Evolutionary conservation across 2,797 vertebrate species (phyloP).

Genomic region (Tamandua tetradactyla): DNA sequence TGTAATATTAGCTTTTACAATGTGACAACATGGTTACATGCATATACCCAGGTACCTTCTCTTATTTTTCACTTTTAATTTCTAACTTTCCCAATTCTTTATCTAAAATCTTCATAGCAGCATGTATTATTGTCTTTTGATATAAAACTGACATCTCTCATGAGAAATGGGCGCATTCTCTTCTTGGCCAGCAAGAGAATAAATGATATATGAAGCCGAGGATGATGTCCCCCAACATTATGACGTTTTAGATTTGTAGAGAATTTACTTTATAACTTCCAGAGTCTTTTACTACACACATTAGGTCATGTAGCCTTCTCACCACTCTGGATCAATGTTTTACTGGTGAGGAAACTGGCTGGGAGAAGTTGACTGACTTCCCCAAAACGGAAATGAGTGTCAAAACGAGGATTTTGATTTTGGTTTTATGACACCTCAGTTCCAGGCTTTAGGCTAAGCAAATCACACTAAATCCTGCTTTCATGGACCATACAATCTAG

Average conservation of each 20-base stretch:
- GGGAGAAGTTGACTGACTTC: not conserved
- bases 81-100: not conserved
- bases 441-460: not conserved
- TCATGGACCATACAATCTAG: not conserved
- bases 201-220: not conserved
- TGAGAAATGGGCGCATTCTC: not conserved
- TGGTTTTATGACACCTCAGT: not conserved
- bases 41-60: not conserved
- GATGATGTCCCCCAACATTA: not conserved
- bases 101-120: not conserved
- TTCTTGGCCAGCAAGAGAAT: not conserved
- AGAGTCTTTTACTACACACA: not conserved
- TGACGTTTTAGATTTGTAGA: not conserved
- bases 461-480: not conserved
- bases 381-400: rapidly evolving
- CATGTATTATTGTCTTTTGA: not conserved
- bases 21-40: not conserved
- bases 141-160: not conserved
- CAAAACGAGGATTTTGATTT: not conserved
- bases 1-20: rapidly evolving
- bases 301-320: too few relatives aligned
- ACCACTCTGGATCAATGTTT: not conserved
- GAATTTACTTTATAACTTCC: not conserved
- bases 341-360: not conserved
- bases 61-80: not conserved